These are phyloP conservation scores for Xylota segnis DNA, from an alignment of 2,888 invertebrate species.

Conservation along the genomic window DNA sequence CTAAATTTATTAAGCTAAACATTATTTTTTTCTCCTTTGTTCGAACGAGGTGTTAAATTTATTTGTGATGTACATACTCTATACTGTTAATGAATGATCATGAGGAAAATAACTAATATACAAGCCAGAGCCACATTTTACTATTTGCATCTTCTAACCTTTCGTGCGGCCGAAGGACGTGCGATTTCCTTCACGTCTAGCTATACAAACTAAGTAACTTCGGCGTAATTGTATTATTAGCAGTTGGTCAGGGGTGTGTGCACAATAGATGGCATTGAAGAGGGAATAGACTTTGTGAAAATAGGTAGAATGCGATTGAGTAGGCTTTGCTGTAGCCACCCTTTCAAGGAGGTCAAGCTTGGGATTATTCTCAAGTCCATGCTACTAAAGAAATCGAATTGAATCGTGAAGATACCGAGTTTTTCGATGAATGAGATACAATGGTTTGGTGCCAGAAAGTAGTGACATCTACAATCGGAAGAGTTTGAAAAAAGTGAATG, in stretches of 20 bases:
- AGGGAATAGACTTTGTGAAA: not conserved
- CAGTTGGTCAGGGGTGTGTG: slow-evolving; percentile 14
- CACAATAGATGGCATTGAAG: slow-evolving; percentile 24
- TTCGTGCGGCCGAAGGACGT: slow-evolving; percentile 10
- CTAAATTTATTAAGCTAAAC: slow-evolving; percentile 2
- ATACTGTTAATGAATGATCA: slow-evolving; percentile 34
- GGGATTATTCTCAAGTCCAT: too few species aligned
- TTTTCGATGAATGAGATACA: too few species aligned
- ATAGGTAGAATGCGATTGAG: not conserved
- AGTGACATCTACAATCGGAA: too few species aligned
- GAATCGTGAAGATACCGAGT: too few species aligned
- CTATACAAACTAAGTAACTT: not conserved
- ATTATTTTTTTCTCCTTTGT: slow-evolving; percentile 21
- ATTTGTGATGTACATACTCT: slow-evolving; percentile 24
- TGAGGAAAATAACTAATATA: slow-evolving; percentile 35
- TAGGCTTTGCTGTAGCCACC: not conserved
- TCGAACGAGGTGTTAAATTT: slow-evolving; percentile 17
- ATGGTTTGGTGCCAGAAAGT: too few species aligned
- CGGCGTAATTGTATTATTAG: slow-evolving; percentile 18
- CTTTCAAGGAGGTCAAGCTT: not conserved
- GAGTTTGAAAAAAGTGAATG: too few species aligned
- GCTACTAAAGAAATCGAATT: too few species aligned
- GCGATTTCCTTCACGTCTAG: slow-evolving; percentile 4
- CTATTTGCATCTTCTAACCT: slow-evolving; percentile 31
- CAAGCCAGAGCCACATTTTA: not conserved